Base-by-base conservation (phyloP, 2,888 invertebrate genomes). In the Drosophila robusta region DNA sequence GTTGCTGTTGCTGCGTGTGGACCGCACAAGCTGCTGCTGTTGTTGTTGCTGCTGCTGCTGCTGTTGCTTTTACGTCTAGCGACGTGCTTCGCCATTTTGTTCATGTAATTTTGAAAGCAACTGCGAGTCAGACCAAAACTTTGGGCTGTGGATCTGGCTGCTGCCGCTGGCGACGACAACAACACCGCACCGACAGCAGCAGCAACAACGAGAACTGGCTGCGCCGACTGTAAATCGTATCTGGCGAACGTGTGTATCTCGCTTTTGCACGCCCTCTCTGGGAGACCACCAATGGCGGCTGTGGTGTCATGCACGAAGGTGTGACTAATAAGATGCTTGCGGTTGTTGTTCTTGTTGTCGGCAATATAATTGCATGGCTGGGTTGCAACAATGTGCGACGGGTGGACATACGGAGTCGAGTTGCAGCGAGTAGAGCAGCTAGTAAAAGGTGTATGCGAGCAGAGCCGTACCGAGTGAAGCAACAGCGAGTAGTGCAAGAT, bases 21-120 rank as follows among this genome's bases (percentile, higher is more conserved):
- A 83, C 85, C 87, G 68, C 81, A 88, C 89, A 86, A 70, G 88
- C 71, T 57, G 82, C 44, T 18, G 64, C 34, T 56, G 64, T 11
- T 24, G 44, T 22, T 55, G 60, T 14, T 50, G 56, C 12, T 45
- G 45, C 18, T 12, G 41, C 51, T 38, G 61, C 44, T 55, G 61
- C 16, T 29, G 36, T 3, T 14, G 36, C 36, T 38, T 14, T 14
- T 38, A 12, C 38, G 9, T 24, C 51, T 41, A 42, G 39, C 67
- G 18, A 51, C 45, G 16, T 38, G 50, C 67, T 56, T 49, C 78
- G 86, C 83, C 83, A 83, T 83, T 83, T 83, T 83, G 88, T 79
- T 67, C 51, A 69, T 87, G 86, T 82, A 75, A 78, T 78, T 84
- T 80, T 60, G 51, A 63, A 67, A 62, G 64, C 56, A 60, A 66